Evolutionary conservation across 2,888 invertebrate species (phyloP).

Genomic region (Dermolepida albohirtum): DNA sequence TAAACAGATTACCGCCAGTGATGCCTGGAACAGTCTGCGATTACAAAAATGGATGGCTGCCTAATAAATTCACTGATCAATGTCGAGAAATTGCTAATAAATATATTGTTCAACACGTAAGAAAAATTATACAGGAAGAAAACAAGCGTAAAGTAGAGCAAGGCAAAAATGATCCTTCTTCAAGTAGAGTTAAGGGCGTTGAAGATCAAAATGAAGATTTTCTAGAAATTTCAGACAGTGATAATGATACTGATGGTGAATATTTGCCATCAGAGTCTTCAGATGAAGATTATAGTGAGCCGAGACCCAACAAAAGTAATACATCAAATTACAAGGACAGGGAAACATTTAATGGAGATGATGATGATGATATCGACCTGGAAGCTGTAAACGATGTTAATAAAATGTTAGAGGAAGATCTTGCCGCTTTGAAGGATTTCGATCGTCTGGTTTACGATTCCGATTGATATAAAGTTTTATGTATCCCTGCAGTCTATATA

Average conservation of each 20-base stretch:
- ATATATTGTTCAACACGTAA: constrained; percentile 69
- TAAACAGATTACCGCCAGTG: constrained; percentile 74
- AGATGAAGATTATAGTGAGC: constrained; percentile 24
- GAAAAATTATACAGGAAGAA: constrained; percentile 57
- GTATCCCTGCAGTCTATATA: too few species aligned
- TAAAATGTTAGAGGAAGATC: constrained; percentile 47
- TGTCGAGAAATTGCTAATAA: constrained; percentile 80
- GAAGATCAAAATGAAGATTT: constrained; percentile 44
- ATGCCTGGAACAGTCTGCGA: constrained; percentile 74
- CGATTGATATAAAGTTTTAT: constrained; percentile 10
- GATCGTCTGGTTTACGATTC: constrained; percentile 39
- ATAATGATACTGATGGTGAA: constrained; percentile 42
- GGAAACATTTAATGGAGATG: constrained; percentile 42
- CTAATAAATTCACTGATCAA: constrained; percentile 75
- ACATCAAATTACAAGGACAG: constrained; percentile 4
- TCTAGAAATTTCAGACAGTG: constrained; percentile 44
- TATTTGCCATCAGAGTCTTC: constrained; percentile 39
- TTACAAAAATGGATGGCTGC: constrained; percentile 83
- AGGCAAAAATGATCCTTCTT: constrained; percentile 26
- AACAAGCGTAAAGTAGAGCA: constrained; percentile 41
- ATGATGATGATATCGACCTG: constrained; percentile 55
- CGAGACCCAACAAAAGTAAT: background rate
- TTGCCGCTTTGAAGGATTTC: constrained; percentile 31
- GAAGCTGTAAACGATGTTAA: constrained; percentile 60
- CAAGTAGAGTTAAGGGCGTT: constrained; percentile 27